Evolutionary conservation across 64 coral and sea anemone species (phyloP).

Genomic region (Stylophora pistillata): DNA sequence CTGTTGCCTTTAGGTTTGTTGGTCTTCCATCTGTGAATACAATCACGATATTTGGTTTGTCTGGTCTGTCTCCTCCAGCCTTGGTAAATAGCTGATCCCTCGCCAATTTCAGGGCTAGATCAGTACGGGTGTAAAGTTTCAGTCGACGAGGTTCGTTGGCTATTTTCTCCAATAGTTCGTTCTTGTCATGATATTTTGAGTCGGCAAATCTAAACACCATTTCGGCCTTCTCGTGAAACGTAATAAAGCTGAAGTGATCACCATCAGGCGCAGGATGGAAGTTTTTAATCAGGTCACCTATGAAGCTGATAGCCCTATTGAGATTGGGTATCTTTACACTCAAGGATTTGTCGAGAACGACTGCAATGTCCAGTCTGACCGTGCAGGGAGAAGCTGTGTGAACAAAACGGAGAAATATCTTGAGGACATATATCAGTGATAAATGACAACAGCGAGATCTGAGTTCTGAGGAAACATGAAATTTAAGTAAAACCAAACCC

Average conservation of each 20-base stretch:
- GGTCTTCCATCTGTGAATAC: background rate
- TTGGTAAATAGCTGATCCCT: background rate
- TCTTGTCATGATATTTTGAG: background rate
- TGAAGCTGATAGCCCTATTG: background rate
- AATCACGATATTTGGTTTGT: constrained; percentile 1
- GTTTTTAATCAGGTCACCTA: background rate
- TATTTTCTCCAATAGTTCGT: background rate
- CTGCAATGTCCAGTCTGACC: background rate
- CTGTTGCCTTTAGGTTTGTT: background rate
- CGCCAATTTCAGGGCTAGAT: constrained; percentile 16
- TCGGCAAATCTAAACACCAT: background rate
- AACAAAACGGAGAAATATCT: background rate
- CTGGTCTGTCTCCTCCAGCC: background rate
- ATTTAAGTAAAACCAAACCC: too few species aligned
- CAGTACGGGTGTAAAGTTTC: background rate
- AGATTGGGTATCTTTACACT: background rate
- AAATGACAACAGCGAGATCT: too few species aligned
- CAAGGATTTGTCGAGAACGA: background rate
- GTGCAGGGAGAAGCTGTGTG: background rate
- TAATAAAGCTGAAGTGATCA: background rate
- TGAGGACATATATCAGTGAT: too few species aligned
- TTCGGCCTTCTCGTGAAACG: background rate
- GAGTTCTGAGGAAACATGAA: too few species aligned
- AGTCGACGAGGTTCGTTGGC: background rate
- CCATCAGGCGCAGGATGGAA: background rate